A percentile compares a stretch with the other conserved stretches of the same genome.
phyloP scores from a whole-genome alignment of 2,888 invertebrate genomes.

The Onchidella celtica region DNA sequence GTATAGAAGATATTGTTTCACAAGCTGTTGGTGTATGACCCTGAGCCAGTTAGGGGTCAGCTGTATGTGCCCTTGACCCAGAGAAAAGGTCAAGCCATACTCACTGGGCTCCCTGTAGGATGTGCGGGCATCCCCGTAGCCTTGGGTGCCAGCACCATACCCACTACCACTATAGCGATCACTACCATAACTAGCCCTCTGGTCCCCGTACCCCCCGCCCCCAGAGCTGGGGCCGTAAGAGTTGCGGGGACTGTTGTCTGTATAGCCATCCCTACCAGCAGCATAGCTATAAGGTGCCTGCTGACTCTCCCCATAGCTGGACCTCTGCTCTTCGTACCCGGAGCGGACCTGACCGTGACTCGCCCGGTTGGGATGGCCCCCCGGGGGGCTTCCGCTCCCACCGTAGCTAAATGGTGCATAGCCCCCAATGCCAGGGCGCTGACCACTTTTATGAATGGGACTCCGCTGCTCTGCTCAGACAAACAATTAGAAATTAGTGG shows the following conservation, averaged over 20 bases:
- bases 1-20: neutral
- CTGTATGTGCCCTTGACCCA: neutral
- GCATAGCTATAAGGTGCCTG: constrained; percentile 42
- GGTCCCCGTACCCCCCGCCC: neutral
- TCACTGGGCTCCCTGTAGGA: constrained; percentile 9
- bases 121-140: constrained; percentile 5
- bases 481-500: no score
- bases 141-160: constrained; percentile 2
- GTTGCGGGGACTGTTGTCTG: neutral
- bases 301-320: constrained; percentile 16
- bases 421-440: constrained; percentile 15
- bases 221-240: neutral
- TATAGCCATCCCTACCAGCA: constrained; percentile 33
- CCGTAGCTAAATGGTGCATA: constrained; percentile 47
- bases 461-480: constrained; percentile 7
- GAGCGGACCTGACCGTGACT: neutral
- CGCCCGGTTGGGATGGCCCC: constrained; percentile 7
- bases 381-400: constrained; percentile 9
- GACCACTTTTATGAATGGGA: neutral
- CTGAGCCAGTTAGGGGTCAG: constrained; percentile 10
- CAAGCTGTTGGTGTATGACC: constrained; percentile 9
- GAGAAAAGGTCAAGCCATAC: neutral
- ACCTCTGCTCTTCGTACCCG: constrained; percentile 2
- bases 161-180: constrained; percentile 14
- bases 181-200: constrained; percentile 15